A percentile compares a stretch with the other conserved stretches of the same genome.
These are phyloP conservation scores for Benthochromis sp. DNA, from an alignment of 2,113 vertebrate genomes.

Conservation along the genomic window DNA sequence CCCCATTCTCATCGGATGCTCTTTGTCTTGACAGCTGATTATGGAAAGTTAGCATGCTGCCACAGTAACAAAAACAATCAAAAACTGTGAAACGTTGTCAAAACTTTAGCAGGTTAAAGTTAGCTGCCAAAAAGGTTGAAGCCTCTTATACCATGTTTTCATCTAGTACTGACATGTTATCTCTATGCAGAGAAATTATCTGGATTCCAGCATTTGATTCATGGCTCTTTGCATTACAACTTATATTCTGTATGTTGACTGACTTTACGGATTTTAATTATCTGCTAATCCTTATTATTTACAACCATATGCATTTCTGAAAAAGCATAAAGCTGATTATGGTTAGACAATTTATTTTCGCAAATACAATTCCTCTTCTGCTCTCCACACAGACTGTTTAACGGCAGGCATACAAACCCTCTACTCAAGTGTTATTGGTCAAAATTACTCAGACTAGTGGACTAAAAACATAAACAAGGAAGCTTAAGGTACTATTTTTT, in stretches of 20 bases:
- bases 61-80: neutral
- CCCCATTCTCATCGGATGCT: neutral
- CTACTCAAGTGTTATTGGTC: neutral
- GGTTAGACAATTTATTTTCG: rapidly evolving
- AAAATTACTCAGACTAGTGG: neutral
- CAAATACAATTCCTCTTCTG: rapidly evolving
- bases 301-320: neutral
- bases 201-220: neutral
- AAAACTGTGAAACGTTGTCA: neutral
- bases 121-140: neutral
- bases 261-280: neutral
- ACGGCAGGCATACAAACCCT: neutral
- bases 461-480: neutral
- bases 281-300: neutral
- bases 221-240: neutral
- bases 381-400: neutral
- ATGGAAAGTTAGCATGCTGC: neutral
- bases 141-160: neutral
- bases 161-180: neutral
- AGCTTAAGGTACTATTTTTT: neutral
- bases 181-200: rapidly evolving
- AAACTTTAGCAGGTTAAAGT: neutral
- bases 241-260: neutral
- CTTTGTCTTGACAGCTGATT: neutral
- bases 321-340: neutral